These are phyloP conservation scores for Lutjanus argentimaculatus DNA, from an alignment of 2,797 vertebrate species.

Conservation along the genomic window DNA sequence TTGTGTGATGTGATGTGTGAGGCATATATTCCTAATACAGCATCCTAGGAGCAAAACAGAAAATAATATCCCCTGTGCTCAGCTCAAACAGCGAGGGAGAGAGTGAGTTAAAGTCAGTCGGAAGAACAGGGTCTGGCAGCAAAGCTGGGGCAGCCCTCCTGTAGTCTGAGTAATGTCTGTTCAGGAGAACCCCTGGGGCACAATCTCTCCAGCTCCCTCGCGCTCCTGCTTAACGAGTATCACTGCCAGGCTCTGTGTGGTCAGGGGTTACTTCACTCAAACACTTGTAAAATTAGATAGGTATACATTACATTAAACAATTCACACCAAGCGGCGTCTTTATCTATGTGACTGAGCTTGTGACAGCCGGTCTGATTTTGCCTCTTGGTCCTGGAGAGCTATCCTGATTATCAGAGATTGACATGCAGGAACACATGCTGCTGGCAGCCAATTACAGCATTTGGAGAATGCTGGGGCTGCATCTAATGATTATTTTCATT, in stretches of 20 bases:
- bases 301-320: conserved; percentile 30
- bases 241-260: conserved; percentile 32
- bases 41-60: conserved; percentile 9
- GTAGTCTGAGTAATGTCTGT: conserved; percentile 71
- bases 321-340: conserved; percentile 4
- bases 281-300: conserved; percentile 52
- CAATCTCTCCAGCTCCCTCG: conserved; percentile 49
- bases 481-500: too few relatives aligned
- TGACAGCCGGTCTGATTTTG: conserved; percentile 19
- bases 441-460: conserved; percentile 58
- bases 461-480: conserved; percentile 43
- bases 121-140: conserved; percentile 52
- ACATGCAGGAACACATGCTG: conserved; percentile 62
- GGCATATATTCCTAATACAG: background rate
- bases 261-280: conserved; percentile 34
- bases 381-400: conserved; percentile 1
- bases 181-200: conserved; percentile 60
- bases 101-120: conserved; percentile 43
- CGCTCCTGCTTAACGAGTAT: conserved; percentile 39
- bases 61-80: conserved; percentile 25
- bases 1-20: background rate
- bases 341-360: background rate
- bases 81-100: conserved; percentile 24
- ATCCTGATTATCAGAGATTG: conserved; percentile 32
- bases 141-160: conserved; percentile 67